Evolutionary conservation across 2,888 invertebrate species (phyloP).

Genomic region (Ormyrus pomaceus): DNA sequence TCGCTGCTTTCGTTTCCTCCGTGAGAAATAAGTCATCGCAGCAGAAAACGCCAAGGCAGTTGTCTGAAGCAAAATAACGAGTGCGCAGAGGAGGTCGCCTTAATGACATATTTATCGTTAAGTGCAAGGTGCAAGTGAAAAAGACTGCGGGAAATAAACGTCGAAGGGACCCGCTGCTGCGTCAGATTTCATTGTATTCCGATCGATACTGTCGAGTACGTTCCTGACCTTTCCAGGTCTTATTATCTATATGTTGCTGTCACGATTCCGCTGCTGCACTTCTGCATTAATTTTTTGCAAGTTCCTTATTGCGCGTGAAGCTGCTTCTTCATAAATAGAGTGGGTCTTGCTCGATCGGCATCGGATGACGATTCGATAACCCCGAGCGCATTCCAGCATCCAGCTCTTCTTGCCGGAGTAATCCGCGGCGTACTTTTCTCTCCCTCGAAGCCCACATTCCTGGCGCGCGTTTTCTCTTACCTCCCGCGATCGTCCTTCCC

Average conservation of each 20-base stretch:
- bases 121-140: conserved; percentile 2
- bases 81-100: background rate
- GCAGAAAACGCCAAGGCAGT: conserved; percentile 25
- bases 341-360: too few relatives aligned
- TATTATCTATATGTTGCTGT: too few relatives aligned
- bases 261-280: too few relatives aligned
- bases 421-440: too few relatives aligned
- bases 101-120: conserved; percentile 52
- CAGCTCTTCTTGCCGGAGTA: too few relatives aligned
- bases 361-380: too few relatives aligned
- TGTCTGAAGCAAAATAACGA: background rate
- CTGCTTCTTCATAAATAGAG: too few relatives aligned
- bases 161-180: background rate
- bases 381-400: too few relatives aligned
- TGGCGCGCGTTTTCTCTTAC: background rate
- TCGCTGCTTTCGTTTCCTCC: background rate
- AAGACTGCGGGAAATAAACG: conserved; percentile 35
- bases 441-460: background rate
- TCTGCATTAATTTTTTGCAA: too few relatives aligned
- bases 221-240: conserved; percentile 33
- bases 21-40: background rate
- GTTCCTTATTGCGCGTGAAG: too few relatives aligned
- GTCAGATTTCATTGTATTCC: conserved; percentile 28
- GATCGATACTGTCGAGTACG: conserved; percentile 26
- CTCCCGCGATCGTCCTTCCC: background rate